Base-by-base conservation (phyloP, 2,797 vertebrate genomes). In the Eulemur albifrons region DNA sequence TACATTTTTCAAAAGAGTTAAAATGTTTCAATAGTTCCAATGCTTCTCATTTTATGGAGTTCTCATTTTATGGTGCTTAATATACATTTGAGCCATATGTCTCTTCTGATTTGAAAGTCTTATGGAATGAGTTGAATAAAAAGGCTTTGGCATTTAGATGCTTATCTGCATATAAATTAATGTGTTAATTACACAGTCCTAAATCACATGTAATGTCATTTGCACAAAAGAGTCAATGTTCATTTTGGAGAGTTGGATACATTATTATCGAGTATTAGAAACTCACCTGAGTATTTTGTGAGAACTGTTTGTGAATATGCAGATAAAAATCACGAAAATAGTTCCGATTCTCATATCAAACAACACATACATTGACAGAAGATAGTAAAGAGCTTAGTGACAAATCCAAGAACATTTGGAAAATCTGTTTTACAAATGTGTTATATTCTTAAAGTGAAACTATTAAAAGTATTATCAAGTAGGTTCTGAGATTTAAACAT, bases 131-230 rank as follows among this genome's bases (percentile, higher is more conserved):
- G 7, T 48, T 83, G 50, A 94, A 97, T 96, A 92, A 97, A 98
- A 95, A 98, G 45, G 17, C 18, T 96, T 96, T 97, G 94, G 87
- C 86, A 97, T 98, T 98, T 97, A 87, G 88, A 95, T 90, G 17
- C 65, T n/a, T 97, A 97, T 96, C 91, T 97, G 48, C 54, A 96
- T 97, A 93, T 96, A 96, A 97, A 98, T 97, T 88, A 98, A 89
- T 92, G 92, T 95, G 88, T 95, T 98, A 97, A 97, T 98, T 97
- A 93, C 35, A 97, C 21, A 95, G 32, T 90, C 70, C 87, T 69
- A 89, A 96, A 54, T 93, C 92, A 93, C 79, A 96, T 81, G 92
- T 76, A 93, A 97, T 90, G 10, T 76, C 48, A 97, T 93, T 94
- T 97, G 38, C 85, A 93, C 43, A 87, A 79, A 94, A 80, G 38